A percentile compares a stretch with the other conserved stretches of the same genome.
These are phyloP conservation scores for Calameuta idolon DNA, from an alignment of 2,888 invertebrate genomes.

Conservation along the genomic window DNA sequence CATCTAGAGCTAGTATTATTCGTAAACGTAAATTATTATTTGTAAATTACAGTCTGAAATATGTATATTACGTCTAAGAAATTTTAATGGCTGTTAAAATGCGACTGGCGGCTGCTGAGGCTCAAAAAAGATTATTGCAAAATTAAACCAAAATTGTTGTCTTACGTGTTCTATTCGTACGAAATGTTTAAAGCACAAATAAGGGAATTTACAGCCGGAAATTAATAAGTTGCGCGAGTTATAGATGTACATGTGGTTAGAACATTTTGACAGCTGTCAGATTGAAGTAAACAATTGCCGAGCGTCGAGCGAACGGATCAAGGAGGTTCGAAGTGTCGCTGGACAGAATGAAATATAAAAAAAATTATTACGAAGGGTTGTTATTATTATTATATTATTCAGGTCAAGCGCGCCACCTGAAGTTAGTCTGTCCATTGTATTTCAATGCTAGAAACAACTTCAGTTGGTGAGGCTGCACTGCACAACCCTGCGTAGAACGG, in stretches of 20 bases:
- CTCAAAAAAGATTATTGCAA: neutral
- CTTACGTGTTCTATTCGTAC: neutral
- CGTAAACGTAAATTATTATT: too few relatives aligned
- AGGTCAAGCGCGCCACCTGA: too few relatives aligned
- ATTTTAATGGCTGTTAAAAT: neutral
- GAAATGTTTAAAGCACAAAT: neutral
- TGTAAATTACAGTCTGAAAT: too few relatives aligned
- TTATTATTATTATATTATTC: neutral
- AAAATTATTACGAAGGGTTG: neutral
- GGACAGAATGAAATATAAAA: neutral
- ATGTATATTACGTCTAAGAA: too few relatives aligned
- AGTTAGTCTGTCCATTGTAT: too few relatives aligned
- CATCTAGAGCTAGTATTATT: too few relatives aligned
- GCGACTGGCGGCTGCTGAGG: neutral
- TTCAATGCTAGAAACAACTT: too few relatives aligned
- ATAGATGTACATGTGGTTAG: neutral
- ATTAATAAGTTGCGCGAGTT: neutral
- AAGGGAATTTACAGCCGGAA: neutral
- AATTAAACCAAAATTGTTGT: neutral
- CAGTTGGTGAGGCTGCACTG: too few relatives aligned
- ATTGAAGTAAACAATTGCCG: neutral
- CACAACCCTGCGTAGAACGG: neutral
- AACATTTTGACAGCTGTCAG: neutral
- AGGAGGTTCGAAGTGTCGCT: neutral
- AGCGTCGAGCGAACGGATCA: neutral